These are phyloP conservation scores for Oophaga pumilio DNA, from an alignment of 2,113 vertebrate genomes.

Conservation along the genomic window DNA sequence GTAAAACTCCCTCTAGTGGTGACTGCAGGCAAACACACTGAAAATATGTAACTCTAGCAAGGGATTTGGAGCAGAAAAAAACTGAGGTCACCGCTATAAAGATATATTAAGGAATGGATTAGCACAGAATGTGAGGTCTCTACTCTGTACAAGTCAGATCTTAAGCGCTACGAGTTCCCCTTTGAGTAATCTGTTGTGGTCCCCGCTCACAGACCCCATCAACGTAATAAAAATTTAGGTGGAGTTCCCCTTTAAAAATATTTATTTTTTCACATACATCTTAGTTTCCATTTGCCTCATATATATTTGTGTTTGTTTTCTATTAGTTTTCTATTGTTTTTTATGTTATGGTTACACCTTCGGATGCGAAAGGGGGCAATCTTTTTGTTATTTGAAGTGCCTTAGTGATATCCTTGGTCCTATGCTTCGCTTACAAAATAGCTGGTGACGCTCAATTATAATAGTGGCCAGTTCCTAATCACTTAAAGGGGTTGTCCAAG, in stretches of 20 bases:
- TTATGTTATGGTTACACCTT: background rate
- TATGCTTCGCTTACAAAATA: background rate
- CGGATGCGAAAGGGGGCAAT: background rate
- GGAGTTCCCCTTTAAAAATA: background rate
- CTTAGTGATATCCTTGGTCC: background rate
- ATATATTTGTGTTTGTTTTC: background rate
- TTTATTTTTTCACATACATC: background rate
- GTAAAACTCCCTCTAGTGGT: background rate
- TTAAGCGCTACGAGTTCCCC: background rate
- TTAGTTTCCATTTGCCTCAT: background rate
- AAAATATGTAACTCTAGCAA: no score
- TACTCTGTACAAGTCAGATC: no score
- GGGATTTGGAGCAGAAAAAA: no score
- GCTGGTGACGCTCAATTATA: background rate
- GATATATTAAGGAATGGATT: no score
- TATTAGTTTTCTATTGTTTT: background rate
- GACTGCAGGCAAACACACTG: background rate
- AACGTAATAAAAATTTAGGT: background rate
- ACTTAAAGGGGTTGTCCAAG: background rate
- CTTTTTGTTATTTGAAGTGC: background rate
- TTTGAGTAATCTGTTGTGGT: background rate
- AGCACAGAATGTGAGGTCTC: no score
- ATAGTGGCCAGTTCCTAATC: background rate
- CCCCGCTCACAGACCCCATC: background rate
- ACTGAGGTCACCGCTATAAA: no score